phyloP scores from a whole-genome alignment of 2,113 vertebrate species.

The Tychaedon coryphoeus region DNA sequence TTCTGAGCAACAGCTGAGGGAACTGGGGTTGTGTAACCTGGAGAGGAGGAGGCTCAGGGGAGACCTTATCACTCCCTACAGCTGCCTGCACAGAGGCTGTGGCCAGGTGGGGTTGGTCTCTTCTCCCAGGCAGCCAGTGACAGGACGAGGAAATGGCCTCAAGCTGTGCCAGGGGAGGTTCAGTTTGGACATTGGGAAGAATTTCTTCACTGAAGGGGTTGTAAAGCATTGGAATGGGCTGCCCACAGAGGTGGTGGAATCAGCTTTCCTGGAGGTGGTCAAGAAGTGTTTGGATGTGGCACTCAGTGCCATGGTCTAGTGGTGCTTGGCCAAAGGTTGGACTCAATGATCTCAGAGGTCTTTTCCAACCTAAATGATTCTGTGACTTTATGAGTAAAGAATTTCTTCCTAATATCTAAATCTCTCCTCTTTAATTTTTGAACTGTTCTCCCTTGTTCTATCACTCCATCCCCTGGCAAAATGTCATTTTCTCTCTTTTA shows the following conservation, averaged over 20 bases:
- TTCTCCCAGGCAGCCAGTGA: accelerated
- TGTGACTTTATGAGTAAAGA: accelerated
- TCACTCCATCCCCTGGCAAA: background rate
- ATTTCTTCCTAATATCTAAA: background rate
- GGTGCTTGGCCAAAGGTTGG: background rate
- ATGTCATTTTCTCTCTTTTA: background rate
- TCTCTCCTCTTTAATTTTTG: background rate
- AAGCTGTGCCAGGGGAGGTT: background rate
- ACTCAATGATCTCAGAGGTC: background rate
- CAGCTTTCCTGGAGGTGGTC: background rate
- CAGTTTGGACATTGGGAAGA: background rate
- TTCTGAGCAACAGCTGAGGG: background rate
- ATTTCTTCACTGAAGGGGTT: background rate
- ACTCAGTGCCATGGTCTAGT: background rate
- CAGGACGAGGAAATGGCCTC: background rate
- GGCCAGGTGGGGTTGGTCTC: background rate
- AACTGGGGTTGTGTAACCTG: background rate
- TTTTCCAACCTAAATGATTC: background rate
- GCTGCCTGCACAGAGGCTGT: background rate
- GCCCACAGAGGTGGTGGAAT: background rate
- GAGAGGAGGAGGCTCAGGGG: background rate
- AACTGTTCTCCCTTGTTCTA: background rate
- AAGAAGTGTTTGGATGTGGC: background rate
- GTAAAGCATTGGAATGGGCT: background rate
- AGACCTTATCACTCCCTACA: background rate